Conservation (phyloP, 2,888 invertebrate genomes). For the Acanthococcus lagerstroemiae region DNA sequence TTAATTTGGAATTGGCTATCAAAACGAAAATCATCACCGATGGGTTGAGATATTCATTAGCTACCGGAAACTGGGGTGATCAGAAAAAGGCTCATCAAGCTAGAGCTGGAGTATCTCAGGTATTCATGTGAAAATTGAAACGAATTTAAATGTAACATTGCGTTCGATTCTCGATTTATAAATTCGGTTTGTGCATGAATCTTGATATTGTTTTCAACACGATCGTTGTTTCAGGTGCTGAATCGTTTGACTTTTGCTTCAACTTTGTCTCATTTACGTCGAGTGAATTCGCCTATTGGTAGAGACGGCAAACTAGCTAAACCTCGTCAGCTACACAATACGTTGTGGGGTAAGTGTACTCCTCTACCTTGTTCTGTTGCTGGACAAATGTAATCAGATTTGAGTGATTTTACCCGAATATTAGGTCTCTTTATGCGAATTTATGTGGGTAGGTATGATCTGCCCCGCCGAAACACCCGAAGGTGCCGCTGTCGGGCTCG, state of each 20-base stretch:
- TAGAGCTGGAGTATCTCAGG: conserved; percentile 84
- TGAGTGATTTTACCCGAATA: background rate
- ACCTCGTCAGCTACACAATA: conserved; percentile 97
- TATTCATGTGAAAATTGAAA: conserved; percentile 36
- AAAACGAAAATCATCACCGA: conserved; percentile 98
- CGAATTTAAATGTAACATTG: background rate
- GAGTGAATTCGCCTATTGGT: conserved; percentile 98
- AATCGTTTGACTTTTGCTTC: conserved; percentile 98
- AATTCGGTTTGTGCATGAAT: background rate
- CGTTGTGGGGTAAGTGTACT: conserved; percentile 72
- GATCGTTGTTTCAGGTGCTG: conserved; percentile 62
- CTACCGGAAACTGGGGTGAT: conserved; percentile 99
- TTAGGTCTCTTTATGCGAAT: conserved; percentile 32
- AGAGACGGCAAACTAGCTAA: conserved; percentile 98
- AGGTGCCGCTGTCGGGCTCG: conserved; percentile 90
- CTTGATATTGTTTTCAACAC: background rate
- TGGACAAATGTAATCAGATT: background rate
- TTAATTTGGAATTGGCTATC: conserved; percentile 90
- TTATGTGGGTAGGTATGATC: conserved; percentile 63
- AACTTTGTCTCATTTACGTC: conserved; percentile 91
- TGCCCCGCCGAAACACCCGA: conserved; percentile 99
- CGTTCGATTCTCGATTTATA: background rate
- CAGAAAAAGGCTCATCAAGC: conserved; percentile 99
- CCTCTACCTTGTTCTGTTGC: too few species aligned
- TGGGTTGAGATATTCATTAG: conserved; percentile 92